Evolutionary conservation across 2,113 vertebrate species (phyloP).

Genomic region (Delphinus delphis): DNA sequence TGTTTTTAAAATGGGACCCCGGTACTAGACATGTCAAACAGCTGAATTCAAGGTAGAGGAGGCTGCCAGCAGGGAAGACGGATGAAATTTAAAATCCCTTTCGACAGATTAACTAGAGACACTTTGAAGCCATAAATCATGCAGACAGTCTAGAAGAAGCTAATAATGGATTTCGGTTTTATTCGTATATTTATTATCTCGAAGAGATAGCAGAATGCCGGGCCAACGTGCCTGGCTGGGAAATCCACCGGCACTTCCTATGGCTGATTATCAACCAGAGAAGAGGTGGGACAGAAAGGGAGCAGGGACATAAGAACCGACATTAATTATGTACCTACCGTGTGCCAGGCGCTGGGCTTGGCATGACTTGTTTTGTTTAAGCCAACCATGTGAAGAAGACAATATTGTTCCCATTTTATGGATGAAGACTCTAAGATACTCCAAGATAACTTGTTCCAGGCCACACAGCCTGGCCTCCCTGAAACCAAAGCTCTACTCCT

Average conservation of each 20-base stretch:
- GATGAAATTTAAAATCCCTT: conserved; percentile 92
- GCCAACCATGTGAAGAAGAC: neutral
- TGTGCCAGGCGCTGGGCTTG: neutral
- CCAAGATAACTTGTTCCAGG: neutral
- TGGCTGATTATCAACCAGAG: neutral
- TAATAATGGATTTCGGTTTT: conserved; percentile 86
- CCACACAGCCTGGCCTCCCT: neutral
- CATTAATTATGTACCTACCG: neutral
- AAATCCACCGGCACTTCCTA: neutral
- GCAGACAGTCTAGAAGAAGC: conserved; percentile 87
- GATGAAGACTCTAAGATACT: neutral
- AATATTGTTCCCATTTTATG: neutral
- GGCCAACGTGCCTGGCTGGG: neutral
- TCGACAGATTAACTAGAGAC: conserved; percentile 90
- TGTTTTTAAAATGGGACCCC: conserved; percentile 87
- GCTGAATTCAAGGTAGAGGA: conserved; percentile 87
- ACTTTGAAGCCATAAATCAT: conserved; percentile 92
- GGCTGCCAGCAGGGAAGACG: conserved; percentile 91
- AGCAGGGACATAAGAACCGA: neutral
- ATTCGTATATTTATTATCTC: conserved; percentile 76
- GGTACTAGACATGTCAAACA: conserved; percentile 89
- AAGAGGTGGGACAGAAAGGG: neutral
- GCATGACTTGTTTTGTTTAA: neutral
- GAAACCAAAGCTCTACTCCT: neutral
- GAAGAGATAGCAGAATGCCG: conserved; percentile 63